phyloP scores from a whole-genome alignment of 2,797 vertebrate species.

The Mergus octosetaceus region DNA sequence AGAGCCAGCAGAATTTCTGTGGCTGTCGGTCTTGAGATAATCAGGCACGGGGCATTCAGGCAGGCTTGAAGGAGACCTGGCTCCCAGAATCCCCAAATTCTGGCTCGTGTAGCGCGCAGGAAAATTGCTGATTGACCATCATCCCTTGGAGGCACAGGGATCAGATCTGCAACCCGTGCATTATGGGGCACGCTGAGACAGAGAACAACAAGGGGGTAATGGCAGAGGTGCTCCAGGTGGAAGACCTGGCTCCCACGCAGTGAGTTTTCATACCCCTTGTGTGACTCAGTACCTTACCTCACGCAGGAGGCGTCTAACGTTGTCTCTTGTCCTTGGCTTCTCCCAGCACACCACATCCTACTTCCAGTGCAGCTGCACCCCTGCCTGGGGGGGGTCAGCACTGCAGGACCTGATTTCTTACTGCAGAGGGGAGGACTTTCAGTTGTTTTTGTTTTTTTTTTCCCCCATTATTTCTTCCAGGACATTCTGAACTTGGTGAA shows the following conservation, averaged over 20 bases:
- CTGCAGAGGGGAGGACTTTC: neutral
- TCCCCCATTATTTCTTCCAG: neutral
- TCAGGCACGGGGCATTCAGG: neutral
- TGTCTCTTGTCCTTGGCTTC: neutral
- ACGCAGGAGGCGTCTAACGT: neutral
- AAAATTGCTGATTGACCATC: neutral
- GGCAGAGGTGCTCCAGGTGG: neutral
- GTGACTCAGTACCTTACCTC: neutral
- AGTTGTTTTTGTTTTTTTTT: neutral
- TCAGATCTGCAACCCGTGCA: fast-evolving
- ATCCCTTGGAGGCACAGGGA: neutral
- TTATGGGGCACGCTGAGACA: neutral
- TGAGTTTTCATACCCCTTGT: neutral
- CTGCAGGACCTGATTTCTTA: neutral
- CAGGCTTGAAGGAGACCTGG: neutral
- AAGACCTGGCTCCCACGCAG: neutral
- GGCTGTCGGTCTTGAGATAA: neutral
- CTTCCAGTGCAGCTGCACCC: neutral
- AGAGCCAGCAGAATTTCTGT: neutral
- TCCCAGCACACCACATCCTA: neutral
- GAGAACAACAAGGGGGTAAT: neutral
- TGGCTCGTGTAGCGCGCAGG: fast-evolving
- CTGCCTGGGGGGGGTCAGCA: neutral
- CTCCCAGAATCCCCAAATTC: neutral
- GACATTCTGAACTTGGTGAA: neutral